Conservation (phyloP, 2,797 vertebrate species). For the Melanotaenia maccullochi region DNA sequence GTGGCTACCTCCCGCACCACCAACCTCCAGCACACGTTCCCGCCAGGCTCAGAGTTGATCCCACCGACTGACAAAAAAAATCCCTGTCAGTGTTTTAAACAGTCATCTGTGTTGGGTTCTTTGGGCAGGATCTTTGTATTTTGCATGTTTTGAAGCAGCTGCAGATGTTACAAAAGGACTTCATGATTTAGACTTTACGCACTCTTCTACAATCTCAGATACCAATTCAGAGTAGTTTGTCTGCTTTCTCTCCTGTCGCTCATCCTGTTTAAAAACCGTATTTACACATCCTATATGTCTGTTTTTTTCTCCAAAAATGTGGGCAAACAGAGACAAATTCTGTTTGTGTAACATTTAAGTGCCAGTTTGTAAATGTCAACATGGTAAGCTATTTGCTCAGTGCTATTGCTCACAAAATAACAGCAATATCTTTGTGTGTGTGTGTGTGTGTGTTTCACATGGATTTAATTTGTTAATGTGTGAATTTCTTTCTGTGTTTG, state of each 20-base stretch:
- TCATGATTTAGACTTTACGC: slow-evolving; percentile 1
- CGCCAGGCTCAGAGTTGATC: slow-evolving; percentile 38
- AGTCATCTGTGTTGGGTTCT: background rate
- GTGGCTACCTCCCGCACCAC: slow-evolving; percentile 70
- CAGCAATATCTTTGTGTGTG: background rate
- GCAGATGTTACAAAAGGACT: slow-evolving; percentile 8
- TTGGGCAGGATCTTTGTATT: background rate
- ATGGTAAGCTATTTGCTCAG: background rate
- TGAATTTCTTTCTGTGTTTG: slow-evolving; percentile 32
- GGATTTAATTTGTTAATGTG: slow-evolving; percentile 26
- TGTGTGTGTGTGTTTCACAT: slow-evolving; percentile 2
- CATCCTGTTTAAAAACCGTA: background rate
- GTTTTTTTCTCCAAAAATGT: background rate
- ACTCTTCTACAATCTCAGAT: slow-evolving; percentile 7
- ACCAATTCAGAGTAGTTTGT: slow-evolving; percentile 1
- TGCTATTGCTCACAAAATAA: background rate
- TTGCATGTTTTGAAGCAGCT: slow-evolving; percentile 5
- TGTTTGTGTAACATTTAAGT: background rate
- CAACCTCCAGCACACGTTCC: slow-evolving; percentile 49
- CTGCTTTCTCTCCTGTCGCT: slow-evolving; percentile 1
- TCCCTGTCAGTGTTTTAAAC: slow-evolving; percentile 15
- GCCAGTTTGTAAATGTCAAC: background rate
- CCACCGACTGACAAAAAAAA: slow-evolving; percentile 13
- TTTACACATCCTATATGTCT: background rate
- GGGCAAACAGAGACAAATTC: background rate